These are phyloP conservation scores for Holacanthus passer DNA, from an alignment of 2,113 vertebrate genomes.

Conservation along the genomic window DNA sequence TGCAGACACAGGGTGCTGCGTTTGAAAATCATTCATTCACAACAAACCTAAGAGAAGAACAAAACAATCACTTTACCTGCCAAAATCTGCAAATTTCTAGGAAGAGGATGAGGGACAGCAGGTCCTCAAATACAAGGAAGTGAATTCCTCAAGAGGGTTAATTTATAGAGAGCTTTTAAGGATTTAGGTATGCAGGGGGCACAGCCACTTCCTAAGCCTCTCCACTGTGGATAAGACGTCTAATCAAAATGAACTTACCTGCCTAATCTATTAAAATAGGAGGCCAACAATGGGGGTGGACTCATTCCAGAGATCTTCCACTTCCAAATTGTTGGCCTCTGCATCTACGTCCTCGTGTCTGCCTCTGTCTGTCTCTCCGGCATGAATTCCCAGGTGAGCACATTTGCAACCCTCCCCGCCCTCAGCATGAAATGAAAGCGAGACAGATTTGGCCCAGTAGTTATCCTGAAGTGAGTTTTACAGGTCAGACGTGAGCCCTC, in stretches of 20 bases:
- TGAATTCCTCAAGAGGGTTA: slow-evolving; percentile 50
- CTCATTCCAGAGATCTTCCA: slow-evolving; percentile 3
- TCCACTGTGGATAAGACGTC: slow-evolving; percentile 14
- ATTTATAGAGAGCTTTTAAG: slow-evolving; percentile 53
- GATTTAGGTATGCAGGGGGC: slow-evolving; percentile 48
- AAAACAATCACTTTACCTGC: slow-evolving; percentile 22
- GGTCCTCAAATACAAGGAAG: slow-evolving; percentile 14
- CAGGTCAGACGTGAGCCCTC: slow-evolving; percentile 29
- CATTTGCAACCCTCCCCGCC: slow-evolving; percentile 18
- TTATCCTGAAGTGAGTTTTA: slow-evolving; percentile 45
- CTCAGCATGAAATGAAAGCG: slow-evolving; percentile 18
- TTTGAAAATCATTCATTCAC: slow-evolving; percentile 23
- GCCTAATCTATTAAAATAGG: slow-evolving; percentile 47
- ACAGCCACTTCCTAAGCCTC: slow-evolving; percentile 38
- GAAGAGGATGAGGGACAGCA: not conserved
- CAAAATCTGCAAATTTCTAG: slow-evolving; percentile 18
- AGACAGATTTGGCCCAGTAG: slow-evolving; percentile 34
- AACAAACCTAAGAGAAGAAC: not conserved
- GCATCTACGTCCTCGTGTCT: not conserved
- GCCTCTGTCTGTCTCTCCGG: not conserved
- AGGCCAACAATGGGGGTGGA: slow-evolving; percentile 11
- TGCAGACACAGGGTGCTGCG: slow-evolving; percentile 32
- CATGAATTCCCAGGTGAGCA: slow-evolving; percentile 10
- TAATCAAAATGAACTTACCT: slow-evolving; percentile 58
- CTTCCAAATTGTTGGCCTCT: slow-evolving; percentile 8